Percentiles rank a stretch among this genome's conserved stretches.
These are phyloP conservation scores for Drosophila sp. DNA, from an alignment of 1,140 invertebrate species.

Conservation along the genomic window DNA sequence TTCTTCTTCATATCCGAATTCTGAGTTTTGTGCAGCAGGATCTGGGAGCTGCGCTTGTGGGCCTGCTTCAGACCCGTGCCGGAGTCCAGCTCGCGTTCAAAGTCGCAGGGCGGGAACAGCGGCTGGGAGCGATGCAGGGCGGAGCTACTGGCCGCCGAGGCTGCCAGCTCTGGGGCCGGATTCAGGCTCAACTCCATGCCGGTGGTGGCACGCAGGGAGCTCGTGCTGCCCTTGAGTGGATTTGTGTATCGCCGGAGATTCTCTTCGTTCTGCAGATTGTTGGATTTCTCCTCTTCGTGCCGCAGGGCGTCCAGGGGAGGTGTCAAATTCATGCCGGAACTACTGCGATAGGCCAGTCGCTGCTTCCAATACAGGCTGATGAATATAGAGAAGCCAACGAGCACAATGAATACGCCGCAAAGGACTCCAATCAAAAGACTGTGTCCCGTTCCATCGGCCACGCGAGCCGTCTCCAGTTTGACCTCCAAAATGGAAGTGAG, in stretches of 20 bases:
- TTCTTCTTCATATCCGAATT: slow-evolving; percentile 91
- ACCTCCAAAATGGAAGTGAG: slow-evolving; percentile 91
- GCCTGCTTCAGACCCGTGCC: slow-evolving; percentile 66
- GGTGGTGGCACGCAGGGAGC: slow-evolving; percentile 75
- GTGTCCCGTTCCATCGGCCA: slow-evolving; percentile 70
- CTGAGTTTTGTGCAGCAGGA: slow-evolving; percentile 89
- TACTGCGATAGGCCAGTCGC: slow-evolving; percentile 84
- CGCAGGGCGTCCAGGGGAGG: slow-evolving; percentile 85
- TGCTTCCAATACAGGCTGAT: slow-evolving; percentile 84
- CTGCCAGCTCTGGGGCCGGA: slow-evolving; percentile 83
- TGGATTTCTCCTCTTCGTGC: slow-evolving; percentile 92
- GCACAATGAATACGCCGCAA: slow-evolving; percentile 82
- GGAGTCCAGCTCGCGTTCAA: slow-evolving; percentile 71
- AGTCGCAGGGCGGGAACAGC: slow-evolving; percentile 84
- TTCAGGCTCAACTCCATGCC: slow-evolving; percentile 84
- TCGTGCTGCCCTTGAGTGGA: slow-evolving; percentile 83
- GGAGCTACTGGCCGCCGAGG: slow-evolving; percentile 84
- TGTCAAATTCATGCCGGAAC: slow-evolving; percentile 84
- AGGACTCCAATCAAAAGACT: slow-evolving; percentile 84
- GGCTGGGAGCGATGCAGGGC: slow-evolving; percentile 86
- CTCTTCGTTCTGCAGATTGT: slow-evolving; percentile 95
- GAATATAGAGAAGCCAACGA: slow-evolving; percentile 76
- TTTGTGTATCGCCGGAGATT: slow-evolving; percentile 89
- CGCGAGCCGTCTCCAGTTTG: slow-evolving; percentile 84
- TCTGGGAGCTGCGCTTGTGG: slow-evolving; percentile 85